A percentile compares a stretch with the other conserved stretches of the same genome.
These are phyloP conservation scores for Maccullochella peelii DNA, from an alignment of 2,113 vertebrate genomes.

Conservation along the genomic window DNA sequence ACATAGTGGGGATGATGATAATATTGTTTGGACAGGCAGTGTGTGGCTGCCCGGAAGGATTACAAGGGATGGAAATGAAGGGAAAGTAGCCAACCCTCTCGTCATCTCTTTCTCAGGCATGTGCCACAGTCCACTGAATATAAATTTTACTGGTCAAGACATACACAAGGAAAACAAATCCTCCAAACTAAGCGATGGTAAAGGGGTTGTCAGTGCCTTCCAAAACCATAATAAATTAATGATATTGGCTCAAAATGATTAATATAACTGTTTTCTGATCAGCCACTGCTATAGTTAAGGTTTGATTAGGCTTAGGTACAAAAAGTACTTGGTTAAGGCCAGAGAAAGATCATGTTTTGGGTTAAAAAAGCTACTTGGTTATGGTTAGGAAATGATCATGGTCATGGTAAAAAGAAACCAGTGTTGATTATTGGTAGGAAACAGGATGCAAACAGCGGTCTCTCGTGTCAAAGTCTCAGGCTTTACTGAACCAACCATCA, in stretches of 20 bases:
- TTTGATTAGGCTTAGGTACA: neutral
- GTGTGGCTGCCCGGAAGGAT: slow-evolving; percentile 24
- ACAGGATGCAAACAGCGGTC: neutral
- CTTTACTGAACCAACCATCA: neutral
- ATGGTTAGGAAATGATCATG: neutral
- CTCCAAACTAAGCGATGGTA: neutral
- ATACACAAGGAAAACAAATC: neutral
- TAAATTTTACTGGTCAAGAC: neutral
- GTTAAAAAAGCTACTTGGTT: too few species aligned
- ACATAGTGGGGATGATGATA: slow-evolving; percentile 6
- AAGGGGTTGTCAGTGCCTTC: neutral
- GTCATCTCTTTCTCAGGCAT: slow-evolving; percentile 13
- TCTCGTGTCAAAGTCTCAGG: neutral
- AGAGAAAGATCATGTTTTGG: too few species aligned
- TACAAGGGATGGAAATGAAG: slow-evolving; percentile 23
- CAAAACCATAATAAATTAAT: neutral
- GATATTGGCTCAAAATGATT: neutral
- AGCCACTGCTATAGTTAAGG: neutral
- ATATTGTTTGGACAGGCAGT: slow-evolving; percentile 58
- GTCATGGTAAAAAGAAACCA: neutral
- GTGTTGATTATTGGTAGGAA: neutral
- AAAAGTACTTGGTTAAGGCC: neutral
- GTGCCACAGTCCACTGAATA: neutral
- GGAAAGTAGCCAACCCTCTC: slow-evolving; percentile 20
- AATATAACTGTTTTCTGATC: neutral